Conservation (phyloP, 2,888 invertebrate genomes). For the Plemyria rubiginata region DNA sequence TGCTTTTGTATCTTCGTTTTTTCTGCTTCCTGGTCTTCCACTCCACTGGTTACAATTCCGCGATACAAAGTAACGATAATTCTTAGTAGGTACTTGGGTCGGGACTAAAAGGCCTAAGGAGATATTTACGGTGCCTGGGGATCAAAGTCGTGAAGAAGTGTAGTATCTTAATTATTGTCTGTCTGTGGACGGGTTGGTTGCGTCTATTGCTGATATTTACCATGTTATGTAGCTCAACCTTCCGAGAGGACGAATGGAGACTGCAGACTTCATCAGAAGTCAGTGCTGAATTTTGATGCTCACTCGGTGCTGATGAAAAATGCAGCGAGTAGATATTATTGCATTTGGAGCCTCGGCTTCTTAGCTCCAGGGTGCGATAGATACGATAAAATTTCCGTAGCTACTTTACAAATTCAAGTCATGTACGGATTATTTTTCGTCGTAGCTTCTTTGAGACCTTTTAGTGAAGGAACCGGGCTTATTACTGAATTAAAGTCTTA, state of each 20-base stretch:
- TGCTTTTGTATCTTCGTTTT: too few relatives aligned
- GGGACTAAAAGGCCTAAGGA: too few relatives aligned
- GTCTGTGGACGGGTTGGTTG: too few relatives aligned
- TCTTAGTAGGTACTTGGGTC: too few relatives aligned
- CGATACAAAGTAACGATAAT: too few relatives aligned
- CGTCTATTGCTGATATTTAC: background rate
- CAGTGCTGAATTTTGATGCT: conserved; percentile 51
- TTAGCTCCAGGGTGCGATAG: conserved; percentile 28
- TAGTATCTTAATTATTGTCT: too few relatives aligned
- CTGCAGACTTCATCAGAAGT: conserved; percentile 41
- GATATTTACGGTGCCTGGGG: too few relatives aligned
- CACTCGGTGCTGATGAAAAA: conserved; percentile 54
- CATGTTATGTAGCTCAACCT: conserved; percentile 5
- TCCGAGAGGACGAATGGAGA: conserved; percentile 31
- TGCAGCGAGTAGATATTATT: conserved; percentile 51
- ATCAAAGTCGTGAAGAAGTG: too few relatives aligned
- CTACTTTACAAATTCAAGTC: conserved; percentile 23
- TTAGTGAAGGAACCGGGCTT: conserved; percentile 20
- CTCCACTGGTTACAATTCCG: too few relatives aligned
- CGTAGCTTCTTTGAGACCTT: conserved; percentile 15
- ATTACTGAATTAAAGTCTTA: conserved; percentile 20
- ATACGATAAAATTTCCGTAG: conserved; percentile 31
- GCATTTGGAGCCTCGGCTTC: conserved; percentile 43
- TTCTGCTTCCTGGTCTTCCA: too few relatives aligned
- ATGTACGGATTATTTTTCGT: conserved; percentile 16